Conservation (phyloP, 92 coral and sea anemone genomes). For the Metridium senile region DNA sequence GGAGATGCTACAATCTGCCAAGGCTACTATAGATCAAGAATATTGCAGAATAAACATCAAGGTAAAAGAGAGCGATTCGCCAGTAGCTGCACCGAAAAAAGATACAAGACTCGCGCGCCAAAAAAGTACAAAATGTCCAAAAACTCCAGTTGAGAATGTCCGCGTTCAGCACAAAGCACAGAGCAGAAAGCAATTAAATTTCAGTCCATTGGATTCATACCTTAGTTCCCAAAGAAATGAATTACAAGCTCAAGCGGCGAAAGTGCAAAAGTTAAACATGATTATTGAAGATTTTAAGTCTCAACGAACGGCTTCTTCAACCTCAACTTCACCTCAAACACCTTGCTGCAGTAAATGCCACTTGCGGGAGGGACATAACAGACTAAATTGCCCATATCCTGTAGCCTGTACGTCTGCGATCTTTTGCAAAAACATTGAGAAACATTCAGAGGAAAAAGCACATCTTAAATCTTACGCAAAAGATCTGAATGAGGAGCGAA, state of each 20-base stretch:
- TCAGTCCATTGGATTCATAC: constrained; percentile 38
- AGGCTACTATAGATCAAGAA: constrained; percentile 2
- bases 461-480: constrained; percentile 16
- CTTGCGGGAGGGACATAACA: constrained; percentile 35
- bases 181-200: constrained; percentile 16
- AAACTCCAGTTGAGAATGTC: neutral
- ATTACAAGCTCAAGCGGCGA: constrained; percentile 22
- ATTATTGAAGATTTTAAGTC: constrained; percentile 20
- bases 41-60: constrained; percentile 13
- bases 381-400: constrained; percentile 42
- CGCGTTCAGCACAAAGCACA: constrained; percentile 9
- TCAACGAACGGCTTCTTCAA: constrained; percentile 7
- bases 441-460: constrained; percentile 41
- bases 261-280: constrained; percentile 1
- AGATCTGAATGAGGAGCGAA: constrained; percentile 29
- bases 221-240: constrained; percentile 22
- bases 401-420: constrained; percentile 27
- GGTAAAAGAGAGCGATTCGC: constrained; percentile 7
- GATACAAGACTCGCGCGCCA: neutral
- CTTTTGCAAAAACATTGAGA: constrained; percentile 35
- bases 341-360: constrained; percentile 33
- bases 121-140: neutral
- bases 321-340: constrained; percentile 15
- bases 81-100: constrained; percentile 7
- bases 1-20: constrained; percentile 16